Base-by-base conservation (phyloP, 2,797 vertebrate genomes). In the Pelodytes ibericus region DNA sequence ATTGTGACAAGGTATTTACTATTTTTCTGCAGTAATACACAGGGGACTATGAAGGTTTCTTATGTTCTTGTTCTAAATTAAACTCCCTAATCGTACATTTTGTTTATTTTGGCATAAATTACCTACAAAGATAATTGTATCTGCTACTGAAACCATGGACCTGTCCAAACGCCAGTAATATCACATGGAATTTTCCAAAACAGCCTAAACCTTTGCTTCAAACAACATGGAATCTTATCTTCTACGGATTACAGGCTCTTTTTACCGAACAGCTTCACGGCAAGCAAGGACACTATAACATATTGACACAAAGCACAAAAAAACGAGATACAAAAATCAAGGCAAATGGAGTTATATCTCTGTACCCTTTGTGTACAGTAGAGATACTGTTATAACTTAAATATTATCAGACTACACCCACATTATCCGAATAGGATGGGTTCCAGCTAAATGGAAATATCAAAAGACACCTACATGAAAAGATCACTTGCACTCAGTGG, bases 371-470 rank as follows among this genome's bases (percentile, higher is more conserved):
- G 27, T 72, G 70, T 51, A 72, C 39, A 8, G 68, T 36, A 65
- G 62, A 2, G 44, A 78, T 62, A 60, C 11, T n/a, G 26, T 53
- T 65, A 66, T 72, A 67, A 24, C 62, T 31, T 27, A 27, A 72
- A 65, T 36, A 59, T 49, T 77, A 78, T 78, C 75, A 60, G 29
- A 22, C 41, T 56, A 49, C 69, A 53, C 69, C 76, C 63, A 67
- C 69, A 18, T 59, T 36, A 72, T 78, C 76, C 56, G 25, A 18
- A 29, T 25, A 61, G 76, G 70, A 29, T 1, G 4, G 9, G 15
- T 9, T 51, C 76, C 70, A 72, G 16, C 18, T 11, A 5, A 53
- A 61, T 72, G 69, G 62, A 64, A 60, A 72, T 51, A 60, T 44
- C 53, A 51, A 29, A 36, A 57, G 59, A 26, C 30, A 41, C 59